These are phyloP conservation scores for Columba janthina DNA, from an alignment of 2,113 vertebrate species.

Conservation along the genomic window DNA sequence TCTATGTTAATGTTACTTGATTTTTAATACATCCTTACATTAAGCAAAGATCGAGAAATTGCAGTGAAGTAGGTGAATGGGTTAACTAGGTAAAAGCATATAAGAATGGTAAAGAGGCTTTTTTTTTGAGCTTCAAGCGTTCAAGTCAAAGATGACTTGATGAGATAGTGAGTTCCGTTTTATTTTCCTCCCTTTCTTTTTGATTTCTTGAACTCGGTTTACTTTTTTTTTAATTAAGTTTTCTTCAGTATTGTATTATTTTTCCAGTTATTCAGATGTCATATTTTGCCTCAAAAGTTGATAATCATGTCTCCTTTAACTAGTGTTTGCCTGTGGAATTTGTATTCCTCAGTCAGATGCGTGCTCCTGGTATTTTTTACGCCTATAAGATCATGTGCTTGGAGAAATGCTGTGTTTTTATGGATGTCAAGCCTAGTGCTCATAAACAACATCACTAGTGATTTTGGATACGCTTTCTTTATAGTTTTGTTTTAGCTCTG, in stretches of 20 bases:
- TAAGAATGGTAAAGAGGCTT: not conserved
- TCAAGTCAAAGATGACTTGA: not conserved
- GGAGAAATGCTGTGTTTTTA: not conserved
- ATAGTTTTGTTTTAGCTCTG: not conserved
- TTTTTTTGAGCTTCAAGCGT: not conserved
- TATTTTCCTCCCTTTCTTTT: not conserved
- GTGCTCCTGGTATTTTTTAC: not conserved
- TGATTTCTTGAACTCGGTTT: not conserved
- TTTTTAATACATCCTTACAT: not conserved
- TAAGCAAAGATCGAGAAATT: not conserved
- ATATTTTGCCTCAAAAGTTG: not conserved
- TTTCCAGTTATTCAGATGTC: not conserved
- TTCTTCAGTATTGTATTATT: not conserved
- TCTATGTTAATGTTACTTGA: not conserved
- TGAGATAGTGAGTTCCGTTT: not conserved
- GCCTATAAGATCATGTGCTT: not conserved
- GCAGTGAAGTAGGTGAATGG: not conserved
- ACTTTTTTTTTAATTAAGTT: not conserved
- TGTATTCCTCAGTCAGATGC: not conserved
- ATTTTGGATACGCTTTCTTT: not conserved
- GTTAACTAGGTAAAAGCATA: not conserved
- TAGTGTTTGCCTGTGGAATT: not conserved
- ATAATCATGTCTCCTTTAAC: not conserved
- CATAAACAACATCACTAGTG: not conserved
- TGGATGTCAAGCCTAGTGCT: not conserved